Percentiles rank a stretch among this genome's conserved stretches.
These are phyloP conservation scores for Camptogramma bilineatum DNA, from an alignment of 2,888 invertebrate species.

Conservation along the genomic window DNA sequence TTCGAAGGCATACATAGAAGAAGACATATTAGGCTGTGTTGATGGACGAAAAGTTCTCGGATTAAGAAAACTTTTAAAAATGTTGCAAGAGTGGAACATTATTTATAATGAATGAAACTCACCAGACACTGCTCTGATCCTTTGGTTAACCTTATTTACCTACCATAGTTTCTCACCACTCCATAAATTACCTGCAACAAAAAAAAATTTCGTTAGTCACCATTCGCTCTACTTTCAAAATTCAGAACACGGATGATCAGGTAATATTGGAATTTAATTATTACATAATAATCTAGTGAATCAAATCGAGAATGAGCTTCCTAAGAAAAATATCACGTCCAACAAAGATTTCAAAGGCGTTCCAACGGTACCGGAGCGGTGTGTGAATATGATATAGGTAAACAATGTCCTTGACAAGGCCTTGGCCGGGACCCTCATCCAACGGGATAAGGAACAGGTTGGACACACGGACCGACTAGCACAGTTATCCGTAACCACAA, in stretches of 20 bases:
- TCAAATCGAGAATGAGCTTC: conserved; percentile 14
- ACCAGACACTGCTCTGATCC: conserved; percentile 13
- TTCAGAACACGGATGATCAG: not conserved
- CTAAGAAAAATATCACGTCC: conserved; percentile 9
- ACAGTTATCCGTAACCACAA: conserved; percentile 83
- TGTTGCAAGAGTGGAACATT: not conserved
- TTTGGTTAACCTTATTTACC: conserved; percentile 25
- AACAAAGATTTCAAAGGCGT: conserved; percentile 22
- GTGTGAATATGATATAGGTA: conserved; percentile 28
- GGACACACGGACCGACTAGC: conserved; percentile 71
- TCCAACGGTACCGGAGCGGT: conserved; percentile 11
- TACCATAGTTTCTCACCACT: conserved; percentile 11
- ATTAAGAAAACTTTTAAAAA: not conserved
- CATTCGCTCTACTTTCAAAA: conserved; percentile 1
- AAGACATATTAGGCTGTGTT: not conserved
- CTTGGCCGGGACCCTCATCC: conserved; percentile 57
- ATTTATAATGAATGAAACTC: conserved; percentile 9
- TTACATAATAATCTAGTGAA: conserved; percentile 14
- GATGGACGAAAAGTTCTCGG: not conserved
- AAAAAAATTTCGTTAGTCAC: conserved; percentile 24
- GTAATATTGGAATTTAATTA: not conserved
- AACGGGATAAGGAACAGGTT: conserved; percentile 75
- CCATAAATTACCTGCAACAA: conserved; percentile 43
- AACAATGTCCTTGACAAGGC: conserved; percentile 60
- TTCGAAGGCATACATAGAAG: too few species aligned